A percentile compares a stretch with the other conserved stretches of the same genome.
Evolutionary conservation across 2,888 invertebrate species (phyloP).

Genomic region (Lymantria monacha): DNA sequence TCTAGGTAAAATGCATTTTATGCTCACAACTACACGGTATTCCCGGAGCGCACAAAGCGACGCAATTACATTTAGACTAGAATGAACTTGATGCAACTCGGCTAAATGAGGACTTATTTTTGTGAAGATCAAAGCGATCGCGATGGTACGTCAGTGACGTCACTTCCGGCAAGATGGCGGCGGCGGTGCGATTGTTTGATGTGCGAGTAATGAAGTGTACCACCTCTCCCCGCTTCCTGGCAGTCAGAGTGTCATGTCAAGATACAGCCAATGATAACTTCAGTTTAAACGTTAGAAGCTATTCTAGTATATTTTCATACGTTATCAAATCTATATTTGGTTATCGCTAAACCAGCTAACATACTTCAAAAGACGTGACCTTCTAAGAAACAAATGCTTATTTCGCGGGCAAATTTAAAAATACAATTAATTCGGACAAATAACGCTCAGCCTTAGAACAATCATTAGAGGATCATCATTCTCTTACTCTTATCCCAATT

Average conservation of each 20-base stretch:
- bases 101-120: slow-evolving; percentile 62
- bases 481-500: too few relatives aligned
- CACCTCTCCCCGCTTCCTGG: slow-evolving; percentile 72
- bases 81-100: slow-evolving; percentile 42
- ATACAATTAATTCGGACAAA: too few relatives aligned
- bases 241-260: slow-evolving; percentile 76
- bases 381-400: background rate
- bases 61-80: slow-evolving; percentile 57
- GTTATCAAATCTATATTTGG: background rate
- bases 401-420: too few relatives aligned
- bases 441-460: too few relatives aligned
- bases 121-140: slow-evolving; percentile 77
- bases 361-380: background rate
- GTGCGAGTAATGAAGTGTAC: slow-evolving; percentile 81
- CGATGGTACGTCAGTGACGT: slow-evolving; percentile 65
- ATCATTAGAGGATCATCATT: too few relatives aligned
- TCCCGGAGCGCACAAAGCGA: slow-evolving; percentile 22
- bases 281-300: slow-evolving; percentile 57
- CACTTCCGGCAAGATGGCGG: slow-evolving; percentile 80
- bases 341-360: background rate
- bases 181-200: slow-evolving; percentile 77
- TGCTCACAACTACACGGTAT: slow-evolving; percentile 4
- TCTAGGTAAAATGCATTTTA: background rate
- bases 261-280: slow-evolving; percentile 67
- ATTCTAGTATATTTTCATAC: slow-evolving; percentile 39